phyloP scores from a whole-genome alignment of 2,797 vertebrate genomes.

The Australoheros facetus region DNA sequence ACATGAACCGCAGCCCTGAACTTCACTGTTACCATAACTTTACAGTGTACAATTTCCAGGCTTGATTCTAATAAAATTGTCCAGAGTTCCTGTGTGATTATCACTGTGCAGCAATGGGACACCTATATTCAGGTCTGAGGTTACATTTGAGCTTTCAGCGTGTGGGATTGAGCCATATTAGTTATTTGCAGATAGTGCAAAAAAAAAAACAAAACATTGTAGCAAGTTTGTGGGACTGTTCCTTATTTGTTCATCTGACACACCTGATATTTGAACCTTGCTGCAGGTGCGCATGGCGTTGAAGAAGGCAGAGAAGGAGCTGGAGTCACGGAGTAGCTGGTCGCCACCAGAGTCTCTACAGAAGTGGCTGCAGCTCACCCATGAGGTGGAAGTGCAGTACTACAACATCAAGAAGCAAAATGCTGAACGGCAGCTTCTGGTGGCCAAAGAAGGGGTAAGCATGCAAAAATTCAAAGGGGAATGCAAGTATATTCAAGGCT shows the following conservation, averaged over 20 bases:
- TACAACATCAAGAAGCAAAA: constrained; percentile 99
- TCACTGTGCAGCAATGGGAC: neutral
- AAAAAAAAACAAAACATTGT: neutral
- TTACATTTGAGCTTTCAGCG: neutral
- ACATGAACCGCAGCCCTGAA: neutral
- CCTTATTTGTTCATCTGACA: neutral
- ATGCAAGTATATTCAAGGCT: neutral
- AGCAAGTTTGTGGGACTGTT: neutral
- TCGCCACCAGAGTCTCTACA: constrained; percentile 91
- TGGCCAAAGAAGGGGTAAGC: constrained; percentile 97
- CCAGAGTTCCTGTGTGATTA: neutral
- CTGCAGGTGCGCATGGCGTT: constrained; percentile 94
- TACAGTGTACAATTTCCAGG: too few species aligned
- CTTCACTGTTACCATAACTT: neutral
- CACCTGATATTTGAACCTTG: neutral
- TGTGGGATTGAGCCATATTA: neutral
- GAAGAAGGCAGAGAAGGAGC: constrained; percentile 95
- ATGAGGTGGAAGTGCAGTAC: constrained; percentile 98
- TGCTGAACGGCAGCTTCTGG: constrained; percentile 91
- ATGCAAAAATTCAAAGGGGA: neutral
- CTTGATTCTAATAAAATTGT: neutral
- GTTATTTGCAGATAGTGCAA: neutral
- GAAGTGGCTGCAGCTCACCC: constrained; percentile 98
- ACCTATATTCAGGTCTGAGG: neutral
- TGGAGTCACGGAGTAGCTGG: constrained; percentile 93